Evolutionary conservation across 2,888 invertebrate species (phyloP), one percentile per base, ranked within the genome.

Genomic region (Apantesis nais): DNA sequence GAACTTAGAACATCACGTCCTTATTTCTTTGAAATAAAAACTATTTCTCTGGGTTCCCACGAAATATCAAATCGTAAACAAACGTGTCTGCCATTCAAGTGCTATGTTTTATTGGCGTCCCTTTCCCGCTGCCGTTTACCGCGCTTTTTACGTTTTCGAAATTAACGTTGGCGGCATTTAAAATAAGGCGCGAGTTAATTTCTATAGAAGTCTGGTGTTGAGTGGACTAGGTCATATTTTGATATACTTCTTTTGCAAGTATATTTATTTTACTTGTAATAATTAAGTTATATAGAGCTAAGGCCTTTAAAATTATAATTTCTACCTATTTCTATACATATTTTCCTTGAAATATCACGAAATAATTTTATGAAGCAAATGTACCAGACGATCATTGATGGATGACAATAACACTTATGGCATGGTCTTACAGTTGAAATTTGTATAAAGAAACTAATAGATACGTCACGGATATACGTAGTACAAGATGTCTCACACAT

Each of bases 81-180:
- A 94, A 93, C 92, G 91, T 86, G 86, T 83, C 88, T 88, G 85
- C 89, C 90, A 89, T 91, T 90, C 91, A 92, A 86, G 88, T 86
- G 89, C 88, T 88, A 89, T 94, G 94, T 95, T 94, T 95, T 94
- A 94, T 94, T 93, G 93, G 93, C 92, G 84, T 95, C 94, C 92
- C 94, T 94, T 92, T 95, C 94, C 83, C 90, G 86, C 94, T 80
- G 85, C 88, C 88, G 87, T 91, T 94, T 94, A 89, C 93, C 94
- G 94, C 94, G 94, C 93, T 93, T 95, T 93, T 92, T 87, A 88
- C 81, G 85, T 88, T 93, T 92, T 92, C 89, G 87, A 91, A 92
- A 87, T 86, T 86, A 90, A 93, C 92, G 94, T 93, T 93, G 93
- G 93, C 94, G 93, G 93, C 89, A 92, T 94, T 95, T 90, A 89